Conservation (phyloP, 2,888 invertebrate genomes). For the Drosophila suboccidentalis region DNA sequence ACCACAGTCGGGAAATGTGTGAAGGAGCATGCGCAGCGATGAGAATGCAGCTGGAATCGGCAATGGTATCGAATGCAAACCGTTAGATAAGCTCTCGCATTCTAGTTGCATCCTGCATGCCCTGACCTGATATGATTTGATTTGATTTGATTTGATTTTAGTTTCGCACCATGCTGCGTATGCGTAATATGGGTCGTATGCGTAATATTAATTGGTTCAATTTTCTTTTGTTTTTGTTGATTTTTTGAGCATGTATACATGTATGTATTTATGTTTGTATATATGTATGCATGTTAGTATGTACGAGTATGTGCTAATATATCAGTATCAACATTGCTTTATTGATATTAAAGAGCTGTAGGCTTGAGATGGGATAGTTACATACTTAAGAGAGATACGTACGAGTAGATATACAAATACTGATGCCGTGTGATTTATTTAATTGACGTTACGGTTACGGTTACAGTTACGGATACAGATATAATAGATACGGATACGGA, state of each 20-base stretch:
- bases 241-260: slow-evolving; percentile 20
- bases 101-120: slow-evolving; percentile 31
- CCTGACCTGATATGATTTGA: neutral
- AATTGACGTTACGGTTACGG: slow-evolving; percentile 40
- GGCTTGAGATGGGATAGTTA: slow-evolving; percentile 50
- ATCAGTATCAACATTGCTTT: slow-evolving; percentile 51
- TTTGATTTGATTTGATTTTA: neutral
- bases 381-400: slow-evolving; percentile 21
- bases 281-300: slow-evolving; percentile 2
- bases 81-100: slow-evolving; percentile 10
- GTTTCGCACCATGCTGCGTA: slow-evolving; percentile 43
- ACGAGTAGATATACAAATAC: slow-evolving; percentile 24
- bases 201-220: neutral
- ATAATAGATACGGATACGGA: slow-evolving; percentile 34
- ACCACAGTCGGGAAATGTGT: slow-evolving; percentile 31
- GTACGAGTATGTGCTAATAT: neutral
- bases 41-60: slow-evolving; percentile 26
- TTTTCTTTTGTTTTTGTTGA: neutral
- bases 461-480: slow-evolving; percentile 34
- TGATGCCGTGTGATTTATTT: slow-evolving; percentile 51
- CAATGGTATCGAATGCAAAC: neutral
- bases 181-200: slow-evolving; percentile 28
- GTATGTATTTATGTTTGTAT: neutral
- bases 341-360: slow-evolving; percentile 33
- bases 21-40: slow-evolving; percentile 29